Conservation (phyloP, 2,888 invertebrate species). For the Uropetala carovei region DNA sequence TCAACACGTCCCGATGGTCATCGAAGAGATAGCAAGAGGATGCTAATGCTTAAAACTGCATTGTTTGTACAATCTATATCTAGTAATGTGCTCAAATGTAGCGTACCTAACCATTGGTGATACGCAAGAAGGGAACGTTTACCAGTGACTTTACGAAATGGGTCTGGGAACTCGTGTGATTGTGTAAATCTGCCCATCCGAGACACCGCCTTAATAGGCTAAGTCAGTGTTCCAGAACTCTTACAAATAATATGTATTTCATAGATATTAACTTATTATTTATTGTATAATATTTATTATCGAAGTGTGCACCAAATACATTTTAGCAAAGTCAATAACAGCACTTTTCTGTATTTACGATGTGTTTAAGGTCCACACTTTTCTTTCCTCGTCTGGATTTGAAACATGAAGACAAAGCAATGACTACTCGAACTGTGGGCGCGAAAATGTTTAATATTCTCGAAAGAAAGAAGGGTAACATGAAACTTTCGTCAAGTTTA, state of each 20-base stretch:
- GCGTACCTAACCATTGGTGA: too few relatives aligned
- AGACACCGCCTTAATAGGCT: not conserved
- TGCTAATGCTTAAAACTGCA: too few relatives aligned
- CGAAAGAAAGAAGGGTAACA: too few relatives aligned
- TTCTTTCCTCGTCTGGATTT: too few relatives aligned
- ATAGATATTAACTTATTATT: not conserved
- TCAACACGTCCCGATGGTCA: not conserved
- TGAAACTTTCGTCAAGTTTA: too few relatives aligned
- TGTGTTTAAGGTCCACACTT: too few relatives aligned
- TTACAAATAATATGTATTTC: conserved; percentile 7
- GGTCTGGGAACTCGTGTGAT: not conserved
- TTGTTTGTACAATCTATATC: too few relatives aligned
- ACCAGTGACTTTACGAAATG: not conserved
- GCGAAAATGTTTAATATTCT: too few relatives aligned
- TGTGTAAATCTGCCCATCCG: not conserved
- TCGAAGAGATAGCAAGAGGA: not conserved
- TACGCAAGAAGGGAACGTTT: not conserved
- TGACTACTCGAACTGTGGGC: too few relatives aligned
- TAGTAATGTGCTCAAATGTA: too few relatives aligned
- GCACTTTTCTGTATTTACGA: not conserved
- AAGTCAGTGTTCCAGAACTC: not conserved
- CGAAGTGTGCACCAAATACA: conserved; percentile 45
- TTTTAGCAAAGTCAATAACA: not conserved
- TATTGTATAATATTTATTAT: conserved; percentile 24
- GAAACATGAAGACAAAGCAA: too few relatives aligned